A percentile compares a stretch with the other conserved stretches of the same genome.
phyloP scores from a whole-genome alignment of 2,888 invertebrate genomes.

The Mesorhabditis spiculigera region DNA sequence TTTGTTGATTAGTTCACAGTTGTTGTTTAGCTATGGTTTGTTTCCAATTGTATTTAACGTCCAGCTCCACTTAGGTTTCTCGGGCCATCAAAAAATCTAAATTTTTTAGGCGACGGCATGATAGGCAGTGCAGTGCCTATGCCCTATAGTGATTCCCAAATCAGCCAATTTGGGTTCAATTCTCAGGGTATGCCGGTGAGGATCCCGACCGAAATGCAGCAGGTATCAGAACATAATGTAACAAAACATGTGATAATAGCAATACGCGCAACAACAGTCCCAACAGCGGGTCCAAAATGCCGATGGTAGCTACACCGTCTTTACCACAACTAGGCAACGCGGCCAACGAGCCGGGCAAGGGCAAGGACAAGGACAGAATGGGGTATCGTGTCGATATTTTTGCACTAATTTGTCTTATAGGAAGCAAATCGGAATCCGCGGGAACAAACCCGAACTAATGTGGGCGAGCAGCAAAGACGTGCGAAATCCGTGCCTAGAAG shows the following conservation, averaged over 20 bases:
- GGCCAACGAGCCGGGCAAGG: not conserved
- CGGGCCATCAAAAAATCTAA: not conserved
- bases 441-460: not conserved
- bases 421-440: not conserved
- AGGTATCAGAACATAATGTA: not conserved
- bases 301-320: not conserved
- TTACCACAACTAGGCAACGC: slow-evolving; percentile 1
- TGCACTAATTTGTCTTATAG: not conserved
- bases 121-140: not conserved
- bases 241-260: not conserved
- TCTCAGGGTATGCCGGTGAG: slow-evolving; percentile 23
- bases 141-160: slow-evolving; percentile 11
- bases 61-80: too few relatives aligned
- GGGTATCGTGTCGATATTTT: not conserved
- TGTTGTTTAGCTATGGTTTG: too few relatives aligned
- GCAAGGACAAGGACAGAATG: not conserved
- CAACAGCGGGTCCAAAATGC: slow-evolving; percentile 1
- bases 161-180: slow-evolving; percentile 17
- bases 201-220: not conserved
- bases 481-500: not conserved
- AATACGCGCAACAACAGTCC: not conserved
- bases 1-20: too few relatives aligned
- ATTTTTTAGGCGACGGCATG: not conserved
- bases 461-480: not conserved
- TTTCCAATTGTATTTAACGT: too few relatives aligned